phyloP scores from a whole-genome alignment of 2,797 vertebrate species.

The Botia kubotai region DNA sequence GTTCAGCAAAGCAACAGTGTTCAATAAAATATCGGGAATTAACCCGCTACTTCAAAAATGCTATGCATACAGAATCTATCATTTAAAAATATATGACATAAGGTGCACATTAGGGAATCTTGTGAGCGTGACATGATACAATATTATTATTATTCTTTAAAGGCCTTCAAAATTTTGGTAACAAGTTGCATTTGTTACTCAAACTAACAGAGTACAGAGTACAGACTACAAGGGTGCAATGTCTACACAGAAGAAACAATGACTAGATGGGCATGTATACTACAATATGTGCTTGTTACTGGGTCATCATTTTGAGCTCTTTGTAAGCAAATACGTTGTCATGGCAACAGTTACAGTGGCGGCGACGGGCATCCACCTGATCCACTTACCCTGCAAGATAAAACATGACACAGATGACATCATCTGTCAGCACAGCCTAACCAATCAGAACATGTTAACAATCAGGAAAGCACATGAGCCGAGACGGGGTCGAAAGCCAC shows the following conservation, averaged over 20 bases:
- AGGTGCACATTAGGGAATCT: constrained; percentile 11
- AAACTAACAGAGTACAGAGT: constrained; percentile 40
- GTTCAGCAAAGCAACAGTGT: constrained; percentile 49
- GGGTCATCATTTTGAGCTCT: constrained; percentile 84
- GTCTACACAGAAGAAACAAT: constrained; percentile 24
- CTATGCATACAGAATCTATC: constrained; percentile 3
- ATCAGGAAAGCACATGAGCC: constrained; percentile 44
- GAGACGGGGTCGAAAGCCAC: constrained; percentile 30
- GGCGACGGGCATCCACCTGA: constrained; percentile 92
- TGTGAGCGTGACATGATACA: constrained; percentile 23
- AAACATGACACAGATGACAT: constrained; percentile 76
- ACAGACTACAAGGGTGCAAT: constrained; percentile 35
- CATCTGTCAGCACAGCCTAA: constrained; percentile 51
- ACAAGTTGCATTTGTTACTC: constrained; percentile 37
- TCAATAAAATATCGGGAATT: constrained; percentile 34
- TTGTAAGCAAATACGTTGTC: constrained; percentile 90
- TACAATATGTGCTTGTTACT: constrained; percentile 46
- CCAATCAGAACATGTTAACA: constrained; percentile 43
- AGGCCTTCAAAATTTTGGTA: constrained; percentile 36
- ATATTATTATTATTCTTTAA: constrained; percentile 34
- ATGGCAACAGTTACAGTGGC: constrained; percentile 90
- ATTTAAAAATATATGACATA: neutral
- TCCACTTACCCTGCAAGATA: constrained; percentile 91
- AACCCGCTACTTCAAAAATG: constrained; percentile 23
- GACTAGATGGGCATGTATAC: constrained; percentile 29